Conservation (phyloP, 1,140 invertebrate species). For the Pachyrhynchus sulphureomaculatus region DNA sequence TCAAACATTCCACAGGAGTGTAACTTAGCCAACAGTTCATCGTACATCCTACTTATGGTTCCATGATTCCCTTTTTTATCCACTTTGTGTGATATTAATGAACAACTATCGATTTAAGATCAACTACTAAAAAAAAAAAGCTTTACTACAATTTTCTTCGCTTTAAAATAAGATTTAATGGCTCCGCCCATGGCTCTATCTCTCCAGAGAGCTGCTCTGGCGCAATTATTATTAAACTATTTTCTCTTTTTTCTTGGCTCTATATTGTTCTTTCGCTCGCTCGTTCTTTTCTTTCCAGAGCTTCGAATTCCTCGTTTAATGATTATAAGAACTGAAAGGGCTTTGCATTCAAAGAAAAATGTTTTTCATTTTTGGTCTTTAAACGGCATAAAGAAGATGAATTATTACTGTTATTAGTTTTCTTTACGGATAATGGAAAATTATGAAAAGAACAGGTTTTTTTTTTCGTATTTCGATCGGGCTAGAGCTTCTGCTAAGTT, state of each 20-base stretch:
- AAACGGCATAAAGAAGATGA: constrained; percentile 1
- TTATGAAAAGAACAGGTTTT: too few species aligned
- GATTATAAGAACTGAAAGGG: not conserved
- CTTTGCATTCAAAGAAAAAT: not conserved
- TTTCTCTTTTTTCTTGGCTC: constrained; percentile 26
- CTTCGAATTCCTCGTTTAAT: not conserved
- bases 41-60: too few species aligned
- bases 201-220: constrained; percentile 12
- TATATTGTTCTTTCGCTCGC: constrained; percentile 30
- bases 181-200: constrained; percentile 23
- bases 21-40: too few species aligned
- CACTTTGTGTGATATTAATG: too few species aligned
- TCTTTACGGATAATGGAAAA: not conserved
- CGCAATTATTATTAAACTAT: constrained; percentile 30
- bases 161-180: too few species aligned
- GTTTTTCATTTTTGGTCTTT: not conserved
- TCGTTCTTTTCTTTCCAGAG: constrained; percentile 4
- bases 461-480: too few species aligned
- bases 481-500: too few species aligned
- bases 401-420: not conserved
- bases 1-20: too few species aligned
- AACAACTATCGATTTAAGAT: too few species aligned
- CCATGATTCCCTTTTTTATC: too few species aligned
- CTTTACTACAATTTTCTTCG: too few species aligned
- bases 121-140: too few species aligned